Base-by-base conservation (phyloP, 2,888 invertebrate species). In the Sinelater perroti region DNA sequence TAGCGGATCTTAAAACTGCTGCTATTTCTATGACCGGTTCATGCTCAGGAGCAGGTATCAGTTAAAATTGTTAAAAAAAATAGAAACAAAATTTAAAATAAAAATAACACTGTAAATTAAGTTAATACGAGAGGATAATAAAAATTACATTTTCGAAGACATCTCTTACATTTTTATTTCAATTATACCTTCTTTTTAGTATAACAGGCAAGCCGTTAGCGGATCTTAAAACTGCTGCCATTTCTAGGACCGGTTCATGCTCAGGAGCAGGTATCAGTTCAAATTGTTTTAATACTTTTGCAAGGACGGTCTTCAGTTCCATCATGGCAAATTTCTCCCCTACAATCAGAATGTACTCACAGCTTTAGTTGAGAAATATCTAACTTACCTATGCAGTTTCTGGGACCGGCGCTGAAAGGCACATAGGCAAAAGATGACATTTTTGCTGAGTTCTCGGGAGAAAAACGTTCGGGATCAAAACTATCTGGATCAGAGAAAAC, bases 381-480 rank as follows among this genome's bases (percentile, higher is more conserved):
- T n/a, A n/a, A 38, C 10, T 5, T 2, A 50, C 38, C 40, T 17
- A 40, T 50, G 20, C 50, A 50, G 13, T 50, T 38, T 30, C 50
- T 38, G 7, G 18, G 14, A 4, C 50, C 49, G 1, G 49, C 49
- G 24, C 49, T 49, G 26, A 49, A 49, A 1, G 49, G 49, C 7
- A 49, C 18, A 75, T 81, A 86, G 17, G 79, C 79, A 64, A 82
- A 85, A 0, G 82, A 80, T 44, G 78, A 80, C 1, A 71, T 73
- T 16, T 71, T 69, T 3, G 47, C 56, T 4, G 66, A 71, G 10
- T 76, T 71, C 47, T 75, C 68, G 1, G 68, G 56, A 31, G 79
- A 77, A 62, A 84, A 85, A 18, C 86, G 78, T 50, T 84, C 84
- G 0, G 86, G 86, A 77, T 69, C 65, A 46, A 74, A 83, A 36